These are phyloP conservation scores for Thelaira solivaga DNA, from an alignment of 2,888 invertebrate species.

Conservation along the genomic window DNA sequence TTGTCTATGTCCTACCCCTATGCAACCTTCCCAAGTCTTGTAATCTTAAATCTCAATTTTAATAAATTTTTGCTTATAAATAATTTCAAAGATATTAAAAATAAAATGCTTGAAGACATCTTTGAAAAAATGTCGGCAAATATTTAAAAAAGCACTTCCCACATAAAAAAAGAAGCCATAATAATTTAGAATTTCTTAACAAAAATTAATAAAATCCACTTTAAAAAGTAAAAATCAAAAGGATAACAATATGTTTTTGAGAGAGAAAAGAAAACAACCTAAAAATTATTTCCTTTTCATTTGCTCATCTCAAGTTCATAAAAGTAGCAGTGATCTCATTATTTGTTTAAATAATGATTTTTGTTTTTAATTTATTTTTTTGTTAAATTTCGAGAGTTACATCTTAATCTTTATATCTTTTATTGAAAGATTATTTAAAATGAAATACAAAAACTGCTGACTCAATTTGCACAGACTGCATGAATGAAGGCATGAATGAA, in stretches of 20 bases:
- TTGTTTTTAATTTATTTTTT: background rate
- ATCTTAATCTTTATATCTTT: conserved; percentile 44
- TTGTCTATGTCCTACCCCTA: too few species aligned
- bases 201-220: background rate
- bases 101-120: background rate
- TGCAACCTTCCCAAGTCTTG: too few species aligned
- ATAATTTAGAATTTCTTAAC: background rate
- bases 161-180: background rate
- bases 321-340: conserved; percentile 60
- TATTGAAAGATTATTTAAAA: conserved; percentile 41
- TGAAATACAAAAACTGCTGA: conserved; percentile 51
- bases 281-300: conserved; percentile 2
- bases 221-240: conserved; percentile 43
- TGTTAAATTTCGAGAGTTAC: conserved; percentile 48
- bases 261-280: too few species aligned
- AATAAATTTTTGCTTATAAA: too few species aligned
- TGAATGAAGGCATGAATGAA: background rate
- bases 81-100: background rate
- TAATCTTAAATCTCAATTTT: too few species aligned
- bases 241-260: conserved; percentile 45
- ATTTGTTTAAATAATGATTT: conserved; percentile 37
- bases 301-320: conserved; percentile 19
- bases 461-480: conserved; percentile 41
- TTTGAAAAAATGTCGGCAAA: conserved; percentile 41
- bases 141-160: background rate